Percentiles rank a stretch among this genome's conserved stretches.
These are phyloP conservation scores for Hermodice carunculata DNA, from an alignment of 2,888 invertebrate genomes.

Conservation along the genomic window DNA sequence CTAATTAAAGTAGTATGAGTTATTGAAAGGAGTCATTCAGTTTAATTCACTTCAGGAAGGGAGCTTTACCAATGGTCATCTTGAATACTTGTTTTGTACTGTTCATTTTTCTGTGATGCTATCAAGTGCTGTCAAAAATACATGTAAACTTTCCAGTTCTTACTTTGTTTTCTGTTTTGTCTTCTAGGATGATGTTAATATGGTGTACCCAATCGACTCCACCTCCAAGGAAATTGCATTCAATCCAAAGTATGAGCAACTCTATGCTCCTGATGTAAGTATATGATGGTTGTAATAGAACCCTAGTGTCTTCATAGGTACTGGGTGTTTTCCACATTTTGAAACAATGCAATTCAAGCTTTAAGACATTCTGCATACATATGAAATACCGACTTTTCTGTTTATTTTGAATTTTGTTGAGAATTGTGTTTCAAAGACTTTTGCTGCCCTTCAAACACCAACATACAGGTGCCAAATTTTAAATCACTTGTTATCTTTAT, in stretches of 20 bases:
- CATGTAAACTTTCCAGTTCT: neutral
- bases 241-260: constrained; percentile 95
- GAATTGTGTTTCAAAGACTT: too few species aligned
- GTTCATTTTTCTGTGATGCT: neutral
- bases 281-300: neutral
- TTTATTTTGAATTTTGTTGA: too few species aligned
- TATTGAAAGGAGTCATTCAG: too few species aligned
- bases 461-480: too few species aligned
- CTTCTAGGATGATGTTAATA: constrained; percentile 79
- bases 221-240: constrained; percentile 85
- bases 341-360: too few species aligned
- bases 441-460: too few species aligned
- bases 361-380: too few species aligned
- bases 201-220: constrained; percentile 81
- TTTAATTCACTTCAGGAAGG: neutral
- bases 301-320: too few species aligned
- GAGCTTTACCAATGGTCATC: neutral
- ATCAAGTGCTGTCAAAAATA: neutral
- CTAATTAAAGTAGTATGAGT: too few species aligned
- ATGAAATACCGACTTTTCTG: too few species aligned
- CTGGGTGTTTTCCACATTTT: too few species aligned
- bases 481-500: too few species aligned
- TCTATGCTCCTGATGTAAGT: constrained; percentile 85
- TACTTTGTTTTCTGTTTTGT: neutral
- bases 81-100: neutral